phyloP scores from a whole-genome alignment of 1,140 invertebrate species.

The Caenorhabditis briggsae region DNA sequence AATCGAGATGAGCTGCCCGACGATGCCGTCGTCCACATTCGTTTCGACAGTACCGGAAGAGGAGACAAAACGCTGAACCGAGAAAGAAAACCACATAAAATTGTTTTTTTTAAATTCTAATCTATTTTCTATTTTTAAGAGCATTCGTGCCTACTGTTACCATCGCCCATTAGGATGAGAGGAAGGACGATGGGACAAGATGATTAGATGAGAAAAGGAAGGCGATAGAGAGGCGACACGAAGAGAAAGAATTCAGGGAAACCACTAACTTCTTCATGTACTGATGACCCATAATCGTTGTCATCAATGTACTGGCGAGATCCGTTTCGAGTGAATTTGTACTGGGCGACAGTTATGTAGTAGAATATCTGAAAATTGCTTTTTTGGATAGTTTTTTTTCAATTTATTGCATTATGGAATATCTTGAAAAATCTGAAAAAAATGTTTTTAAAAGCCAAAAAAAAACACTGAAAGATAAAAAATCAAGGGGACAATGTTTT shows the following conservation, averaged over 20 bases:
- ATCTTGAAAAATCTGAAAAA: no score
- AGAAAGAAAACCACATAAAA: slow-evolving; percentile 27
- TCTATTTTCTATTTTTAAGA: not conserved
- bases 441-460: no score
- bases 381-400: no score
- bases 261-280: slow-evolving; percentile 74
- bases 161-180: slow-evolving; percentile 9
- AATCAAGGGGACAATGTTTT: no score
- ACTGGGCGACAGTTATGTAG: slow-evolving; percentile 70
- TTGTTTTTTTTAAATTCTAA: not conserved
- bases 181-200: slow-evolving; percentile 31
- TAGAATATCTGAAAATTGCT: slow-evolving; percentile 66
- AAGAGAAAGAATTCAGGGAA: not conserved
- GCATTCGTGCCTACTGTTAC: slow-evolving; percentile 22
- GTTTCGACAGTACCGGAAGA: slow-evolving; percentile 31
- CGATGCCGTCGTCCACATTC: slow-evolving; percentile 27
- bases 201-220: not conserved
- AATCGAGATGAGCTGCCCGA: slow-evolving; percentile 39
- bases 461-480: no score
- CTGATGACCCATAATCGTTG: slow-evolving; percentile 72
- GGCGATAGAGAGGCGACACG: not conserved
- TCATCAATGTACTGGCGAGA: slow-evolving; percentile 63
- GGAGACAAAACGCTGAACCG: slow-evolving; percentile 48
- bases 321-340: slow-evolving; percentile 73
- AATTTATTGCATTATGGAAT: no score